Percentiles rank a stretch among this genome's conserved stretches.
phyloP scores from a whole-genome alignment of 2,113 vertebrate genomes.

The Leptobrachium leishanense region DNA sequence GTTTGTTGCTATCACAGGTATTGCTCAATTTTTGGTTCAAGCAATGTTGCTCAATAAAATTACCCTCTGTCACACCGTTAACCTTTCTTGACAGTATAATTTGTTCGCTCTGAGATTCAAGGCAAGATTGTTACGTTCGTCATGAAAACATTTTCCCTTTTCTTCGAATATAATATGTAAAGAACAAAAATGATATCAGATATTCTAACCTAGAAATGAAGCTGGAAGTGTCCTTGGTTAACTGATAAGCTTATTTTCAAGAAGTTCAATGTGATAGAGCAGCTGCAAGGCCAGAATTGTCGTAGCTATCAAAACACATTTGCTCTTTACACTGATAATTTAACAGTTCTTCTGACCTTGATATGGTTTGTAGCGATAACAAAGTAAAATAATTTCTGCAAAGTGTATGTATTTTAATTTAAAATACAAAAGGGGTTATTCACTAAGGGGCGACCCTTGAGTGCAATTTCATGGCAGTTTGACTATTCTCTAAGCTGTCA shows the following conservation, averaged over 20 bases:
- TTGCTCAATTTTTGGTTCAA: no score
- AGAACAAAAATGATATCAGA: neutral
- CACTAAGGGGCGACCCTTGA: no score
- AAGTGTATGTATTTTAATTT: no score
- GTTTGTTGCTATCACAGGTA: no score
- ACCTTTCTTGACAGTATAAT: neutral
- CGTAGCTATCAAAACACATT: slow-evolving; percentile 28
- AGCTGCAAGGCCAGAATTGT: slow-evolving; percentile 45
- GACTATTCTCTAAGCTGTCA: no score
- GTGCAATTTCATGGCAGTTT: no score
- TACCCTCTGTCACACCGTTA: no score
- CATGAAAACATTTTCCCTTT: neutral
- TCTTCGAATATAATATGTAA: neutral
- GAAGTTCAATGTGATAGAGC: slow-evolving; percentile 21
- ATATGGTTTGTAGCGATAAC: neutral
- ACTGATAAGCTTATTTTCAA: slow-evolving; percentile 11
- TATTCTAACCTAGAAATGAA: slow-evolving; percentile 13
- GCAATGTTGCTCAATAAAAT: no score
- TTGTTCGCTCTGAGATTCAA: no score
- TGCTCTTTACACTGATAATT: slow-evolving; percentile 15
- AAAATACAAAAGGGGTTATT: no score
- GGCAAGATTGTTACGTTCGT: no score
- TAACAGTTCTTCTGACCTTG: slow-evolving; percentile 27
- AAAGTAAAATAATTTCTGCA: no score
- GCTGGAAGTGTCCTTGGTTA: slow-evolving; percentile 19